Evolutionary conservation across 1,140 invertebrate genomes (phyloP).

Genomic region (Colletes gigas): DNA sequence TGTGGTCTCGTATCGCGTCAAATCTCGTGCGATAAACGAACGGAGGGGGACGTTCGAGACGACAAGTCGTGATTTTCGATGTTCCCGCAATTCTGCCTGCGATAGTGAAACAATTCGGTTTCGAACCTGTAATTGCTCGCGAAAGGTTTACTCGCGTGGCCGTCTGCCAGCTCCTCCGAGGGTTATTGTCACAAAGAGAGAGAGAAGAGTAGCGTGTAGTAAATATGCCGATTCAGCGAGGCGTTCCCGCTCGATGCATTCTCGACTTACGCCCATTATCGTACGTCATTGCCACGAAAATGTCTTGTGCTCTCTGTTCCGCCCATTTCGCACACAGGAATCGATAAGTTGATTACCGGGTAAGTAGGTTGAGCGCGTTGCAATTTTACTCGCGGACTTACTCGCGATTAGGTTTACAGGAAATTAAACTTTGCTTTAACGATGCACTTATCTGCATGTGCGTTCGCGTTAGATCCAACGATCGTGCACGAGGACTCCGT

Average conservation of each 20-base stretch:
- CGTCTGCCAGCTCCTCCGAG: conserved; percentile 37
- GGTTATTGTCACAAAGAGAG: conserved; percentile 46
- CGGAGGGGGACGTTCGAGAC: neutral
- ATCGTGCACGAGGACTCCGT: too few species aligned
- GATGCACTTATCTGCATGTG: neutral
- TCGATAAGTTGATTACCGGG: conserved; percentile 16
- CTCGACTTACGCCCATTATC: conserved; percentile 24
- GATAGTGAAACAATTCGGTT: conserved; percentile 39
- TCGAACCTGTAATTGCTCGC: conserved; percentile 43
- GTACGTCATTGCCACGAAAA: conserved; percentile 26
- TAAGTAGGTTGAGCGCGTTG: neutral
- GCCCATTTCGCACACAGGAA: neutral
- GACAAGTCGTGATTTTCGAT: neutral
- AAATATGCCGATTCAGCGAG: conserved; percentile 46
- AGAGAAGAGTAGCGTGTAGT: neutral
- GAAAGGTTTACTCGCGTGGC: conserved; percentile 49
- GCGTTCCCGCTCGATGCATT: conserved; percentile 24
- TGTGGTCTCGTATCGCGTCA: neutral
- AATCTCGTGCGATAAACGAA: neutral
- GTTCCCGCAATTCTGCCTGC: conserved; percentile 6
- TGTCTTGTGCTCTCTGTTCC: conserved; percentile 10
- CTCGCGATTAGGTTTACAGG: neutral
- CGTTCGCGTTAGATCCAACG: too few species aligned
- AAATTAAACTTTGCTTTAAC: neutral
- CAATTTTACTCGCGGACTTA: neutral